These are phyloP conservation scores for Empis stercorea DNA, from an alignment of 2,888 invertebrate species.

Conservation along the genomic window DNA sequence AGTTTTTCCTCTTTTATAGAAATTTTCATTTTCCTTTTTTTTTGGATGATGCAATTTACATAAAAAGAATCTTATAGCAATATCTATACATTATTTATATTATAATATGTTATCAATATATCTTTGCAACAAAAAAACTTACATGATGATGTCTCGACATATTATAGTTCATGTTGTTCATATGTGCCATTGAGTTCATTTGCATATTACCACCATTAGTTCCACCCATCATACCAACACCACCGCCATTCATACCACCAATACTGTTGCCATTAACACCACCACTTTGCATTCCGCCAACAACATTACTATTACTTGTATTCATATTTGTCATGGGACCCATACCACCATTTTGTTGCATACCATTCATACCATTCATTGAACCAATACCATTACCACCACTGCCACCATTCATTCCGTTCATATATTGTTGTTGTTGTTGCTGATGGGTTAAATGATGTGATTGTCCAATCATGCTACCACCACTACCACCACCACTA, in stretches of 20 bases:
- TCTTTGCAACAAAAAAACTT: slow-evolving; percentile 17
- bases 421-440: slow-evolving; percentile 29
- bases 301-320: slow-evolving; percentile 22
- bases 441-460: no score
- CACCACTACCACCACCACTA: slow-evolving; percentile 15
- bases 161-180: slow-evolving; percentile 30
- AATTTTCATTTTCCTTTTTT: no score
- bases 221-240: slow-evolving; percentile 26
- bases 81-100: no score
- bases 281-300: slow-evolving; percentile 27
- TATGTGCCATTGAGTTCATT: slow-evolving; percentile 24
- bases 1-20: no score
- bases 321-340: slow-evolving; percentile 36
- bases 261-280: slow-evolving; percentile 11
- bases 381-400: slow-evolving; percentile 7
- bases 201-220: slow-evolving; percentile 14
- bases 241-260: slow-evolving; percentile 17
- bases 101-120: no score
- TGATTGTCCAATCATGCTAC: slow-evolving; percentile 13
- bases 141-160: slow-evolving; percentile 35
- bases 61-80: no score
- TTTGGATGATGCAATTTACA: no score
- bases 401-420: slow-evolving; percentile 18
- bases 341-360: slow-evolving; percentile 48
- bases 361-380: slow-evolving; percentile 38